Base-by-base conservation (phyloP, 2,797 vertebrate species). In the Cephalopachus bancanus region DNA sequence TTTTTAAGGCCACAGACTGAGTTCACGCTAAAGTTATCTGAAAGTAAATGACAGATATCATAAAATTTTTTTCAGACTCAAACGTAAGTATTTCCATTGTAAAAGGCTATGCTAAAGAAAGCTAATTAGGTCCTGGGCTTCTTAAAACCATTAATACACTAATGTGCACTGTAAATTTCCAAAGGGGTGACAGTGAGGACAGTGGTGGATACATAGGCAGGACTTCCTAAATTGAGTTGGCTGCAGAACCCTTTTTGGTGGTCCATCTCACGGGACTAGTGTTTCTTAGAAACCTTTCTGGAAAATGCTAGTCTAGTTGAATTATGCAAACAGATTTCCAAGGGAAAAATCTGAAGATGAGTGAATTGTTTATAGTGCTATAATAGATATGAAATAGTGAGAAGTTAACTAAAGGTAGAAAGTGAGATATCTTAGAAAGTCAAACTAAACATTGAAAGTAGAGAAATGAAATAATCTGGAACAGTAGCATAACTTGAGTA, bases 361-460 rank as follows among this genome's bases (percentile, higher is more conserved):
- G 65, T 64, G 53, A 53, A 53, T 15, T 51, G 19, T 1, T 7
- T 55, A 85, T 7, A 8, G 19, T n/a, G 10, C 44, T 26, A 5
- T 87, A 60, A 17, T 4, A 94, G 65, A 62, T 49, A 59, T 0
- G 4, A 30, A 1, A 93, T 37, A 64, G 64, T 51, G 33, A 44
- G 74, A 64, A 55, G 24, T 4, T 37, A 80, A 81, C 30, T 33
- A 62, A 81, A 59, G 11, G 30, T 44, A 11, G 2, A 80, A 81
- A 75, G 37, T 74, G 76, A 86, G n/a, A 75, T 59, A 75, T 81
- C 72, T 75, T 67, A 37, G 37, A 91, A 93, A 91, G 44, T 90
- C 75, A 60, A 90, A 75, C 16, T 28, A 44, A 60, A 55, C 62
- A 75, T 53, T 93, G 60, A 60, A 75, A 93, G 51, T 10, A 69